Evolutionary conservation across 2,888 invertebrate species (phyloP), one percentile per base, ranked within the genome.

Genomic region (Melanchra persicariae): DNA sequence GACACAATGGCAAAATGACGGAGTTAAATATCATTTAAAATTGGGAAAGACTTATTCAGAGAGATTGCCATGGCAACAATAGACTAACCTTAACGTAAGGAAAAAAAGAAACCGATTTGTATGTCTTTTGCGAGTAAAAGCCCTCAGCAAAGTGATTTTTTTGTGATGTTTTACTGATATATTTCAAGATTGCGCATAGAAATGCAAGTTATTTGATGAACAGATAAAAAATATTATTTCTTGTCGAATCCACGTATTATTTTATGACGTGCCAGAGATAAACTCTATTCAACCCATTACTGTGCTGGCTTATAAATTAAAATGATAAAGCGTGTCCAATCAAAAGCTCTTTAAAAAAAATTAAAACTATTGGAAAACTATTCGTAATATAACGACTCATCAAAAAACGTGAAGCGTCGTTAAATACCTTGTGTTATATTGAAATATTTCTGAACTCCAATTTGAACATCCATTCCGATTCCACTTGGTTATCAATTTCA

Each of bases 401-500:
- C 12, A 22, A 24, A 57, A 49, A 37, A 43, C 17, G 19, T 37
- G 3, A 57, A 58, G 22, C 37, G 26, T 52, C 37, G 59, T 76
- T 45, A 17, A 37, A 58, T 26, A 24, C 69, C 30, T 9, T 47
- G 40, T 30, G 26, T 47, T 70, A 15, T 61, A 70, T 70, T 57
- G 12, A 47, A 79, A 63, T 52, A 40, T 58, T 58, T 73, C 22
- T 49, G 26, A 73, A 58, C 22, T 65, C 59, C 26, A 68, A 70
- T 61, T 79, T 69, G 61, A 71, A 54, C 61, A 61, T 19, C 7
- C 34, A 47, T 55, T 71, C 37, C 51, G 51, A 77, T 70, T 79
- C 47, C 58, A 72, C 37, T 71, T 55, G 54, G 68, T 83, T 79
- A 85, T 76, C 73, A 81, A 63, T 71, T 76, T 70, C 55, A 74